A percentile compares a stretch with the other conserved stretches of the same genome.
These are phyloP conservation scores for Thoracochromis brauschi DNA, from an alignment of 2,113 vertebrate genomes.

Conservation along the genomic window DNA sequence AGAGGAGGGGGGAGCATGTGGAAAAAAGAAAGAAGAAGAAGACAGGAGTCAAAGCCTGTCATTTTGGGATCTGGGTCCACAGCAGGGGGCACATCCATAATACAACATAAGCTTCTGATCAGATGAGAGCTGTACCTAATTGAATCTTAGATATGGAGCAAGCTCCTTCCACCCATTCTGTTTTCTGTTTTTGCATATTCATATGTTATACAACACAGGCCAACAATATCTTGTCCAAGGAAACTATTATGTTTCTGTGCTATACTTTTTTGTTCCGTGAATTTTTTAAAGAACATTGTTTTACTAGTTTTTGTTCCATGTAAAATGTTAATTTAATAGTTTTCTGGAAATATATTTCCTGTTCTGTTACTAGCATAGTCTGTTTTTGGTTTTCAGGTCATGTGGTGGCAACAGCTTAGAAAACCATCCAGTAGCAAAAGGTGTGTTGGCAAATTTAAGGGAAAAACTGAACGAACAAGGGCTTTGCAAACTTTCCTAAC, in stretches of 20 bases:
- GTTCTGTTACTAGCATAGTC: background rate
- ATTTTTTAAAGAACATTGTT: background rate
- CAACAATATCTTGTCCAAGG: background rate
- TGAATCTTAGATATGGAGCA: background rate
- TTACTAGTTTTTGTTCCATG: background rate
- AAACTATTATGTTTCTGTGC: background rate
- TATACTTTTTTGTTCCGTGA: background rate
- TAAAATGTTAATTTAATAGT: background rate
- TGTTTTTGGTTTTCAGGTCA: background rate
- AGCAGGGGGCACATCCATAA: constrained; percentile 56
- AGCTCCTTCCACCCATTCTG: background rate
- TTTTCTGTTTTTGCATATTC: background rate
- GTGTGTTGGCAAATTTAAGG: background rate
- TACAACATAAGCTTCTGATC: constrained; percentile 47
- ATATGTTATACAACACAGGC: background rate
- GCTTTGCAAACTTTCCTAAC: background rate
- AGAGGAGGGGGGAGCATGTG: background rate
- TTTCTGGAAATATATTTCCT: background rate
- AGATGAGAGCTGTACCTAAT: constrained; percentile 14
- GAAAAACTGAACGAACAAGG: background rate
- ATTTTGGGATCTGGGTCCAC: constrained; percentile 18
- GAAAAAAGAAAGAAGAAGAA: background rate
- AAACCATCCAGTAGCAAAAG: background rate
- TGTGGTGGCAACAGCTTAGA: background rate
- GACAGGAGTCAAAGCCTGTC: background rate